Conservation (phyloP, 2,888 invertebrate species). For the Drosophila nigritarsus region DNA sequence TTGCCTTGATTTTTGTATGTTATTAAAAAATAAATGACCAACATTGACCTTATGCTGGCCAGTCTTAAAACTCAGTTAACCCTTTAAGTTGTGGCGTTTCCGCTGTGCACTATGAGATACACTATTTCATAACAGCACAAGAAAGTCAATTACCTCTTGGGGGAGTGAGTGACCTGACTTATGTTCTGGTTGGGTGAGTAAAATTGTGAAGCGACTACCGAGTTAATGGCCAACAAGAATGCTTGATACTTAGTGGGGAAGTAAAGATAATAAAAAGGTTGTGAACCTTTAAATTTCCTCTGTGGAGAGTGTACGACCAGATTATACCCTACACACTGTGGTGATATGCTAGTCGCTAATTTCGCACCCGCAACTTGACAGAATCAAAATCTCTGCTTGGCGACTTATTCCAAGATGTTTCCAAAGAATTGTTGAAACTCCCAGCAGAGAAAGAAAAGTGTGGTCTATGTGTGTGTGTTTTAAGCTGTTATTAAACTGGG, state of each 20-base stretch:
- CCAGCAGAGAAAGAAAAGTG: neutral
- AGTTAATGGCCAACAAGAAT: slow-evolving; percentile 71
- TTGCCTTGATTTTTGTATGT: neutral
- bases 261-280: slow-evolving; percentile 62
- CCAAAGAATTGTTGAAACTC: neutral
- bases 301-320: neutral
- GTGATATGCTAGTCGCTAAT: neutral
- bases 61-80: slow-evolving; percentile 2
- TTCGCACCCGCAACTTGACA: neutral
- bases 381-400: neutral
- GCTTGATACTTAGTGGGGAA: slow-evolving; percentile 51
- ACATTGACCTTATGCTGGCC: neutral
- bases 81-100: slow-evolving; percentile 2
- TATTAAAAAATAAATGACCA: slow-evolving; percentile 7
- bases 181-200: slow-evolving; percentile 65
- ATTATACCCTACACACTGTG: neutral
- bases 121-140: slow-evolving; percentile 41
- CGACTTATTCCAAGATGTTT: neutral
- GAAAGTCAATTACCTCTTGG: slow-evolving; percentile 47
- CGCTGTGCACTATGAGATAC: slow-evolving; percentile 23
- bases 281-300: slow-evolving; percentile 54
- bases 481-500: slow-evolving; percentile 7
- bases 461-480: neutral
- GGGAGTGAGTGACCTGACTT: slow-evolving; percentile 37
- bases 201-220: slow-evolving; percentile 51